Percentiles rank a stretch among this genome's conserved stretches.
Conservation (phyloP, 2,113 vertebrate genomes). For the Vulpes vulpes region DNA sequence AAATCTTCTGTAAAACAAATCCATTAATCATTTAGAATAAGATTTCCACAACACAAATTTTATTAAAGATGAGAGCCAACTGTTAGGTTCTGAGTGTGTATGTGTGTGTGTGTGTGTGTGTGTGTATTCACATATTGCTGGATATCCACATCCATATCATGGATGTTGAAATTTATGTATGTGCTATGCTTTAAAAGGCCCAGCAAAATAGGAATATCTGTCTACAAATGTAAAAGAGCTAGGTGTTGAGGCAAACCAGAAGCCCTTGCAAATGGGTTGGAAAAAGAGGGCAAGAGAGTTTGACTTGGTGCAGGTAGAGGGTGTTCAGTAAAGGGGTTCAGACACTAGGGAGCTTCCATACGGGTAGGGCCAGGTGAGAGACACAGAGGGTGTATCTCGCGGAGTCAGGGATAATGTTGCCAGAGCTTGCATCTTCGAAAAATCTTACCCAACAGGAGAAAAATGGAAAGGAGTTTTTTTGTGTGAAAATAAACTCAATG, state of each 20-base stretch:
- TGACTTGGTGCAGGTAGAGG: neutral
- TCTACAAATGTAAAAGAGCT: neutral
- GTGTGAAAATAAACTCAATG: neutral
- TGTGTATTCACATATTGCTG: neutral
- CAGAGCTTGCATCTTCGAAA: neutral
- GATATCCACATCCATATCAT: too few relatives aligned
- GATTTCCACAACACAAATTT: neutral
- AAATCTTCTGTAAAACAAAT: conserved; percentile 8
- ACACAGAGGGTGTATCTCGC: neutral
- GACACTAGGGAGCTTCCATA: neutral
- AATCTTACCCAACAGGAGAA: neutral
- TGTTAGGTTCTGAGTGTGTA: neutral
- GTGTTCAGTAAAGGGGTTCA: neutral
- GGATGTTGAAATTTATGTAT: neutral
- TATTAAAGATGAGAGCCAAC: neutral
- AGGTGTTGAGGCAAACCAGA: neutral
- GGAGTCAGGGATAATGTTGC: neutral
- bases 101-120: accelerated
- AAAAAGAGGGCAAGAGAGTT: neutral
- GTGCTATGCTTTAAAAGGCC: neutral
- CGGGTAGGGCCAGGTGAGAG: neutral
- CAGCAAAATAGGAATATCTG: neutral
- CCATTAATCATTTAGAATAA: conserved; percentile 15
- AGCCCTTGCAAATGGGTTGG: neutral
- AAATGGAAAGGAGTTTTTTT: neutral